Conservation (phyloP, 2,888 invertebrate species). For the Perizoma affinitatum region DNA sequence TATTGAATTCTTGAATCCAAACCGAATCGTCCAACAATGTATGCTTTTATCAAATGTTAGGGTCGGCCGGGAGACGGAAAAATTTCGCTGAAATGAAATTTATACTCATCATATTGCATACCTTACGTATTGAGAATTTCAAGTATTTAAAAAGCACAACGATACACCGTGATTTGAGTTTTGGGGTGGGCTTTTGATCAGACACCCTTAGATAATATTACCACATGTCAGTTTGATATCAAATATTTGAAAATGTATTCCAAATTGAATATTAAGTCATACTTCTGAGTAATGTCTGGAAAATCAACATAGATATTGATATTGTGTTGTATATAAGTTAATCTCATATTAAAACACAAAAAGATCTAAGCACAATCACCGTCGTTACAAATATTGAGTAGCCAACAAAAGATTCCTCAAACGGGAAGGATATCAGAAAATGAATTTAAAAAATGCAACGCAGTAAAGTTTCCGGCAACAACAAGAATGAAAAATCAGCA, state of each 20-base stretch:
- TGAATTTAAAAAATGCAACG: slow-evolving; percentile 39
- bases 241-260: not conserved
- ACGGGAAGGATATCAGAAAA: slow-evolving; percentile 17
- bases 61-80: slow-evolving; percentile 55
- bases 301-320: too few species aligned
- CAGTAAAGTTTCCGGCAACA: slow-evolving; percentile 42
- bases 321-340: too few species aligned
- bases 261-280: too few species aligned
- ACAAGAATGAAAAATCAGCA: slow-evolving; percentile 41
- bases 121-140: slow-evolving; percentile 65
- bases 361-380: not conserved
- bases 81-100: slow-evolving; percentile 64
- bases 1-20: slow-evolving; percentile 53
- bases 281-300: not conserved
- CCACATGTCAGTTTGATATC: slow-evolving; percentile 23
- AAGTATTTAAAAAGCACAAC: slow-evolving; percentile 68
- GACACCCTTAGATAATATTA: slow-evolving; percentile 23
- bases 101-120: slow-evolving; percentile 76
- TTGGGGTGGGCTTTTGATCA: slow-evolving; percentile 50
- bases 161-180: slow-evolving; percentile 54
- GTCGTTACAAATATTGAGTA: slow-evolving; percentile 12
- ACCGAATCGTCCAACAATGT: slow-evolving; percentile 48
- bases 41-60: slow-evolving; percentile 52
- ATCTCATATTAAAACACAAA: not conserved
- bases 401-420: slow-evolving; percentile 28